Base-by-base conservation (phyloP, 1,140 invertebrate genomes). In the Mizuhopecten yessoensis region DNA sequence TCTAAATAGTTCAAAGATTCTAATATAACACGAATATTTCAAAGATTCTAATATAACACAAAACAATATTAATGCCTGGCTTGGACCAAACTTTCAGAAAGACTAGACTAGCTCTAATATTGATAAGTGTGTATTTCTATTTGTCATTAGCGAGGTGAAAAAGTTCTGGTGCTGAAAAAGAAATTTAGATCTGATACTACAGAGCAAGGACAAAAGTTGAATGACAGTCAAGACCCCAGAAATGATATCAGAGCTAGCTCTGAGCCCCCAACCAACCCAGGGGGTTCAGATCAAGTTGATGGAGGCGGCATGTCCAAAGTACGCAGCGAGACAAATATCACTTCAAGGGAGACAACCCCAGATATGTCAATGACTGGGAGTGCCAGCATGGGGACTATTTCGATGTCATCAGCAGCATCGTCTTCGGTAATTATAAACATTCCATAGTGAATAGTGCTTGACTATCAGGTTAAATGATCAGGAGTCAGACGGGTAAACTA, bases 151-250 rank as follows among this genome's bases (percentile, higher is more conserved):
- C 89, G 87, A 89, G 94, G 93, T 36, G 94, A 94, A 39, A 95
- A 95, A 88, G 91, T 95, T 88, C 86, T 95, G 49, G 94, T 94
- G 10, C 90, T 95, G 15, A 95, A 95, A 42, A 93, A 92, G 57
- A 94, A 93, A 88, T 93, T 92, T 88, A 89, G 93, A 49, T 92
- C 92, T 45, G 93, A 91, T 33, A 5, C 23, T n/a, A n/a, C 23
- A 29, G 57, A 75, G 11, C 57, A 75, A 29, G 17, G n/a, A 29
- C 9, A 75, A 29, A 75, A 75, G 57, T n/a, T 29, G 5, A 75
- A 75, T 75, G 57, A 75, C 23, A 75, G 29, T 29, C 57, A 75
- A 11, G 57, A 75, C 3, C 33, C 29, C 13, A 87, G 86, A 33
- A 88, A 36, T 88, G 33, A 90, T 20, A 75, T 75, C 9, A 86